A percentile compares a stretch with the other conserved stretches of the same genome.
phyloP scores from a whole-genome alignment of 1,140 invertebrate genomes.

The Homalodisca vitripennis region DNA sequence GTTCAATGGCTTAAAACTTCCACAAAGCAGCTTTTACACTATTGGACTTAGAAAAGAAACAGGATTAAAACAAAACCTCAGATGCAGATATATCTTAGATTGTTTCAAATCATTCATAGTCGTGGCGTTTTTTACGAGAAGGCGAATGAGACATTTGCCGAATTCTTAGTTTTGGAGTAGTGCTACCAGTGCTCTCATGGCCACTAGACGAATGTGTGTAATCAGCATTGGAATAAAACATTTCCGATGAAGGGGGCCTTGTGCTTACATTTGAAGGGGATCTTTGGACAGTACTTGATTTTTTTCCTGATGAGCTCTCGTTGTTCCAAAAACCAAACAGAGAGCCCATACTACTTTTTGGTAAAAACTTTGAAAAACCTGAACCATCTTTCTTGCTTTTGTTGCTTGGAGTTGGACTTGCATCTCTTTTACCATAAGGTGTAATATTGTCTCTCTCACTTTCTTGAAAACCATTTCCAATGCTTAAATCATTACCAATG shows the following conservation, averaged over 20 bases:
- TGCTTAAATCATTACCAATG: too few relatives aligned
- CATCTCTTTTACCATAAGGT: neutral
- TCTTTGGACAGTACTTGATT: neutral
- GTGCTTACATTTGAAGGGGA: neutral
- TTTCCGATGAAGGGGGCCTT: too few relatives aligned
- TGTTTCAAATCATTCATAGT: neutral
- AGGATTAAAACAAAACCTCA: too few relatives aligned
- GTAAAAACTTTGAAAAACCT: conserved; percentile 3
- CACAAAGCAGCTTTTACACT: too few relatives aligned
- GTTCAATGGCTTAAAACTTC: too few relatives aligned
- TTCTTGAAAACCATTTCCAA: too few relatives aligned
- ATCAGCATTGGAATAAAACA: too few relatives aligned
- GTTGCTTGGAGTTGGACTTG: neutral
- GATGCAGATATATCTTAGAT: too few relatives aligned
- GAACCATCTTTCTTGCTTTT: conserved; percentile 22
- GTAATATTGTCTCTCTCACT: too few relatives aligned
- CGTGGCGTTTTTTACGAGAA: conserved; percentile 14
- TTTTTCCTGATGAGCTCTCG: neutral
- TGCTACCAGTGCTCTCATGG: too few relatives aligned
- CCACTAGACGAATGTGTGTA: neutral
- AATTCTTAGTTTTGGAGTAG: conserved; percentile 24
- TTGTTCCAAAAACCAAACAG: neutral
- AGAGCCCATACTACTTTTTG: neutral
- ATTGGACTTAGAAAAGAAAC: too few relatives aligned
- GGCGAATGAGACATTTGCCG: conserved; percentile 37